A percentile compares a stretch with the other conserved stretches of the same genome.
Evolutionary conservation across 2,113 vertebrate genomes (phyloP).

Genomic region (Gymnarchus niloticus): DNA sequence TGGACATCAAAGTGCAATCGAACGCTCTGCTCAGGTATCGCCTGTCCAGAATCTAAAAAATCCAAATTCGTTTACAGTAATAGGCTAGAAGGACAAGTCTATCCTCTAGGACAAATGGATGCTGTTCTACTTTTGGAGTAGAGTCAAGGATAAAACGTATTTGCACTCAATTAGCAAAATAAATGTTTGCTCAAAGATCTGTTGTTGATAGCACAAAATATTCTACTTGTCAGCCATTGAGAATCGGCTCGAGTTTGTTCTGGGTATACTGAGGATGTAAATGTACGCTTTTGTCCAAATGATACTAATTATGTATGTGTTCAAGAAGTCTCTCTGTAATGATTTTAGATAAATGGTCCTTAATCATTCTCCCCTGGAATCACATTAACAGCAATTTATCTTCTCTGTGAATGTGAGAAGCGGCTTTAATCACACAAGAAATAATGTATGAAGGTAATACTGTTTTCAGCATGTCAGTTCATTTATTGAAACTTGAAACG

Average conservation of each 20-base stretch:
- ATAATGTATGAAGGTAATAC: conserved; percentile 55
- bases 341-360: conserved; percentile 50
- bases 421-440: conserved; percentile 46
- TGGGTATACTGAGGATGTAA: conserved; percentile 34
- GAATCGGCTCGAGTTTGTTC: conserved; percentile 37
- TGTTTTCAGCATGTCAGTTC: conserved; percentile 57
- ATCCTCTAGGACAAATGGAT: neutral
- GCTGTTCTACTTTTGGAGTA: neutral
- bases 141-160: neutral
- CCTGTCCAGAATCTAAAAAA: neutral
- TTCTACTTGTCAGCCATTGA: neutral
- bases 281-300: conserved; percentile 29
- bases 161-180: neutral
- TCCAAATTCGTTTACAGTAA: neutral
- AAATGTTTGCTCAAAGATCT: neutral
- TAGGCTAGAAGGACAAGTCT: neutral
- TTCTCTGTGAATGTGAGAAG: neutral
- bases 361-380: conserved; percentile 53
- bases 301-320: conserved; percentile 42
- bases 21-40: neutral
- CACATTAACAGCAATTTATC: conserved; percentile 47
- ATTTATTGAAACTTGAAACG: conserved; percentile 52
- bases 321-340: conserved; percentile 44
- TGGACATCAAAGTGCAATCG: neutral
- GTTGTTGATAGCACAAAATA: neutral